These are phyloP conservation scores for Monarcha castaneiventris DNA, from an alignment of 2,113 vertebrate genomes.

Conservation along the genomic window DNA sequence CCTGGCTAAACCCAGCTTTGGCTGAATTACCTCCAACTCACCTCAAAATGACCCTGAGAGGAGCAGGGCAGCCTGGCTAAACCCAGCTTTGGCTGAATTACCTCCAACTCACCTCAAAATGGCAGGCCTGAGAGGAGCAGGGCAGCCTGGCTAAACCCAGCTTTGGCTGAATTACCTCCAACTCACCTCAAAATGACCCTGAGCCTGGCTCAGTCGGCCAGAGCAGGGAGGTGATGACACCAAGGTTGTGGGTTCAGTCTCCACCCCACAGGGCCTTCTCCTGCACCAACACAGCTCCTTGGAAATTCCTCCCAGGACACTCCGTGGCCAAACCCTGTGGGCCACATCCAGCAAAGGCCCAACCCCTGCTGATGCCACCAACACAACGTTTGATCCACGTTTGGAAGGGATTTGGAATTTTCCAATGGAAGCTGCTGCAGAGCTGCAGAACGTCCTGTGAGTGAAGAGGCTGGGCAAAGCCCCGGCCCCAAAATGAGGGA, in stretches of 20 bases:
- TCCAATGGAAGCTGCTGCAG: neutral
- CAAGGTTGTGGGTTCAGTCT: neutral
- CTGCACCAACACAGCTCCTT: neutral
- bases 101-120: neutral
- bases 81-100: neutral
- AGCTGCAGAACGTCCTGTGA: neutral
- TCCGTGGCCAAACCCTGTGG: neutral
- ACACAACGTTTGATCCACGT: neutral
- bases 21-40: neutral
- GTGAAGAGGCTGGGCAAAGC: neutral
- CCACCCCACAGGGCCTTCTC: neutral
- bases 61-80: neutral
- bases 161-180: neutral
- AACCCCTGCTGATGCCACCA: accelerated
- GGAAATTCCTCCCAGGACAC: accelerated
- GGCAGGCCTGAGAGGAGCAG: neutral
- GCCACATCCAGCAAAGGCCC: neutral
- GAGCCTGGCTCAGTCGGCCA: neutral
- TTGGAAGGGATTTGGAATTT: neutral
- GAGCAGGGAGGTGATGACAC: neutral
- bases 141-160: neutral
- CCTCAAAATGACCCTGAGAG: neutral
- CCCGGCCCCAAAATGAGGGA: neutral
- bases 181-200: neutral
- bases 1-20: neutral